Base-by-base conservation (phyloP, 92 coral and sea anemone genomes). In the Phenganax stokvisi region DNA sequence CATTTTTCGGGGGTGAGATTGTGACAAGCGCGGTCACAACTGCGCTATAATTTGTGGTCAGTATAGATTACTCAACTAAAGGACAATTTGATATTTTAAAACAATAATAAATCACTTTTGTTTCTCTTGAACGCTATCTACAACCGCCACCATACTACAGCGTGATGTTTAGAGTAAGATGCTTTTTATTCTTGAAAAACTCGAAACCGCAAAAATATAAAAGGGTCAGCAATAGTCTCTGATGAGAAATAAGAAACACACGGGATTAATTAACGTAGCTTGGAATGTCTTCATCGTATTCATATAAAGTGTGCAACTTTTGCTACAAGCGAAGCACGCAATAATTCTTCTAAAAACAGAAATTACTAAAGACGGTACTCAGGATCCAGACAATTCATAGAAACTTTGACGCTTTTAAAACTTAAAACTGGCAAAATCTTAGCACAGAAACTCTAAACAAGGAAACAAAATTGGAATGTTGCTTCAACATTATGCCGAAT, bases 41-140 rank as follows among this genome's bases (percentile, higher is more conserved):
- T n/a, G 31, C 7, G 13, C 73, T 68, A 30, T 37, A 16, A 30
- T 68, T 68, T 68, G 73, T n/a, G 53, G 53, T 68, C 16, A 6
- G 52, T 0, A 68, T 27, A 68, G 29, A 68, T 68, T 68, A 53
- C 37, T 68, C 31, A 29, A 52, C 54, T 12, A 68, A 68, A 68
- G 73, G 0, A 68, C 73, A 68, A 68, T 68, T 68, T 68, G 16
- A 68, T 29, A 8, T n/a, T 68, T 68, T n/a, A 68, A 68, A 68
- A 68, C 73, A 68, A 68, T 29, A 68, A 68, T 37, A 28, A 10
- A 68, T 68, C 73, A 37, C 73, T 27, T 3, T 29, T 68, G 31
- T 9, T 30, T 30, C 5, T 37, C 47, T 37, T 37, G 47, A 5
- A 68, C 12, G 7, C 53, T n/a, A 9, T 30, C 10, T 68, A 25